Evolutionary conservation across 2,113 vertebrate genomes (phyloP), one percentile per base, ranked within the genome.

Genomic region (Ascaphus truei): DNA sequence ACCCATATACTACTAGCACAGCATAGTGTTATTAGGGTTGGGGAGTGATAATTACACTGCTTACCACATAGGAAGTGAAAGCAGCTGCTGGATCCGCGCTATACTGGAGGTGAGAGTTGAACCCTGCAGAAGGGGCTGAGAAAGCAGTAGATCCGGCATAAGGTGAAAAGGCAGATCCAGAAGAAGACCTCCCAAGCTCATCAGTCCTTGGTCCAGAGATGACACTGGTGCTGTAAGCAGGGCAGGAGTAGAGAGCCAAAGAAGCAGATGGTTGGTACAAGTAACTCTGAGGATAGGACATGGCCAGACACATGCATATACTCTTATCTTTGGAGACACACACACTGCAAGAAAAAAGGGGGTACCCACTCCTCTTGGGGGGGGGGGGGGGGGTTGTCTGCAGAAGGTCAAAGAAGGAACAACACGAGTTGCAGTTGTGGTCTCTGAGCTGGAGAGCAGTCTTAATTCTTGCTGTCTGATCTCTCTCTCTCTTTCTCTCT

Each of bases 231-330:
- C 94, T 96, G 92, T 99, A 99, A 13, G 96, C 96, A 63, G 96
- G 96, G 79, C 96, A 99, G 8, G 96, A 98, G 73, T 98, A 99
- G 78, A 99, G 94, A 78, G 96, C 96, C 86, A 99, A 82, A 77
- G 96, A 99, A 72, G 96, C 96, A 84, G 96, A 96, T 77, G 96
- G 96, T 90, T 98, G 96, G 81, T 98, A 98, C 91, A 99, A 94
- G 89, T 99, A 98, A 85, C 96, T 94, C 93, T 98, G 96, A 90
- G 96, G 96, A 91, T 99, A 99, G 92, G 96, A 96, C 96, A 98
- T 99, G 92, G 93, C 90, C 93, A 87, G 82, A 88, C 89, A 87
- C 89, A 85, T 83, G 82, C 92, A 90, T 90, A 83, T 9, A 81
- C 77, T 69, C 84, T 80, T 56, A 72, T 61, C 36, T 55, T 33